These are phyloP conservation scores for Microplitis manilae DNA, from an alignment of 2,888 invertebrate species.

Conservation along the genomic window DNA sequence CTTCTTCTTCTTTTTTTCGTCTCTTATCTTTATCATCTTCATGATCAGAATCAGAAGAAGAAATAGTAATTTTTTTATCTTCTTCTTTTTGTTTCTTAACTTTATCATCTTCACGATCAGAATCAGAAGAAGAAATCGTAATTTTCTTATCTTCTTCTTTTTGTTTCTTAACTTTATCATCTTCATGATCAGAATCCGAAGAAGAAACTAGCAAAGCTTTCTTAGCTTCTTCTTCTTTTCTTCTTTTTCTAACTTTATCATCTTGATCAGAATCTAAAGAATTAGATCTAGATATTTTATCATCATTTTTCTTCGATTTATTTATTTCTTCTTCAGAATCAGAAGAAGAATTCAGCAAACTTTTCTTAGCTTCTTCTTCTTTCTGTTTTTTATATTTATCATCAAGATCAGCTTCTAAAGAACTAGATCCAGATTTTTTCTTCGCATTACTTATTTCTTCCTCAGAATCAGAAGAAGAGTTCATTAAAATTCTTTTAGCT, in stretches of 20 bases:
- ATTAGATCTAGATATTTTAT: too few relatives aligned
- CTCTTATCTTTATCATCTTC: not conserved
- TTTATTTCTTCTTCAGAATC: too few relatives aligned
- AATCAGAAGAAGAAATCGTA: not conserved
- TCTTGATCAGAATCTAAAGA: constrained; percentile 49
- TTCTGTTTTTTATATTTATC: not conserved
- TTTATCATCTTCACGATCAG: not conserved
- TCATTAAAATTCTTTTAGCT: constrained; percentile 46
- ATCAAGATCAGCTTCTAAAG: constrained; percentile 14
- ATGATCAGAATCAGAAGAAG: not conserved
- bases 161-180: not conserved
- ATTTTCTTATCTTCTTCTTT: not conserved
- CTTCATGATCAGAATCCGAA: too few relatives aligned
- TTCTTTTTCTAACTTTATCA: not conserved
- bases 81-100: not conserved
- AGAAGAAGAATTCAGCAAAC: constrained; percentile 39
- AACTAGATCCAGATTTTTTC: not conserved
- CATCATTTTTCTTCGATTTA: too few relatives aligned
- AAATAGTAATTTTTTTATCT: not conserved
- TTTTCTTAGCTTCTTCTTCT: constrained; percentile 34
- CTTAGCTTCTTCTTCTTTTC: not conserved
- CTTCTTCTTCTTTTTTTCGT: not conserved
- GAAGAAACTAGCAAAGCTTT: too few relatives aligned
- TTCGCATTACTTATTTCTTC: not conserved
- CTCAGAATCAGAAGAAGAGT: constrained; percentile 48